Base-by-base conservation (phyloP, 2,888 invertebrate genomes). In the Alcis repandata region DNA sequence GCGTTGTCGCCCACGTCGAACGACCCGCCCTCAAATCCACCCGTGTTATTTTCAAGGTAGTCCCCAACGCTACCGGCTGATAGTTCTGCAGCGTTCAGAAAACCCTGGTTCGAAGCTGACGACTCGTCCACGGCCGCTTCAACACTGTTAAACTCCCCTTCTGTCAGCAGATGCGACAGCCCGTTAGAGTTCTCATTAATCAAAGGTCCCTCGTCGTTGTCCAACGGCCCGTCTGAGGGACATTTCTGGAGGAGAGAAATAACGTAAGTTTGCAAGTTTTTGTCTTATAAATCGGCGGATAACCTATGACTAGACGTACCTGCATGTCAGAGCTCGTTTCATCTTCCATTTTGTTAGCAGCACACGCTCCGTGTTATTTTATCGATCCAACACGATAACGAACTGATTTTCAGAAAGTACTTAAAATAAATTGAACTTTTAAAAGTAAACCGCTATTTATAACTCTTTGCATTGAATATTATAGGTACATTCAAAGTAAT, bases 1-100 rank as follows among this genome's bases (percentile, higher is more conserved):
- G 92, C 92, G 59, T 92, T 92, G 70, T 92, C 93, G 54, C 92
- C 93, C 60, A 92, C 91, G 77, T 92, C 93, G 69, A 92, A 92
- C 22, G 88, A 82, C 68, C 88, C 85, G 4, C 87, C 76, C 71
- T 88, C 89, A 73, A 91, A 92, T 36, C 85, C 84, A 27, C 80
- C 84, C 1, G 88, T 80, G 71, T 92, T 89, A 75, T 87, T 89
- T 66, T 90, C 92, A 67, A 93, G 81, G 72, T 92, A 92, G 78
- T 92, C 93, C 33, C 91, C 91, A 56, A 90, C 92, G 76, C 93
- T 92, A 68, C 89, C 89, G 49, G 90, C 83, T n/a, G 93, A 92
- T 69, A 92, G 78, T 74, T 93, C 92, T 46, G 90, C 91, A 41
- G 93, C 91, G 80, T 91, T 91, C 63, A 93, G 82, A 73, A 93